These are phyloP conservation scores for Aphodius granarius DNA, from an alignment of 2,888 invertebrate genomes.

Conservation along the genomic window DNA sequence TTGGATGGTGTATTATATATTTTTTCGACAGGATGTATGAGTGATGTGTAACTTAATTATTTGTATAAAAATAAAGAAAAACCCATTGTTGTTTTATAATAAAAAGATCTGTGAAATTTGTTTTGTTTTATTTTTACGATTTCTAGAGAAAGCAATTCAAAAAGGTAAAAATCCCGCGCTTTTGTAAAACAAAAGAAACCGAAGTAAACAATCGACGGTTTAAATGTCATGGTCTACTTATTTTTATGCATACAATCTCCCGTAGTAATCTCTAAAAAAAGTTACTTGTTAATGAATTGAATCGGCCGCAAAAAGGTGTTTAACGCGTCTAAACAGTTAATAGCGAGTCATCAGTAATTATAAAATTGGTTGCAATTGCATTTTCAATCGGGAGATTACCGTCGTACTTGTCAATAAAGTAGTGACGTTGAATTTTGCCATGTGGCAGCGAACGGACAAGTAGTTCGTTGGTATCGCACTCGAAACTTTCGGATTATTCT, in stretches of 20 bases:
- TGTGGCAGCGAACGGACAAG: slow-evolving; percentile 29
- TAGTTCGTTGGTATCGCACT: slow-evolving; percentile 16
- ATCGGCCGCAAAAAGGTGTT: background rate
- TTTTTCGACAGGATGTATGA: slow-evolving; percentile 12
- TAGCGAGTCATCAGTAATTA: background rate
- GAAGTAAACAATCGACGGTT: background rate
- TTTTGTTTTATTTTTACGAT: background rate
- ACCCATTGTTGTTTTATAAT: slow-evolving; percentile 19
- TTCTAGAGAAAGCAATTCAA: no score
- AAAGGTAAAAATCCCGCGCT: no score
- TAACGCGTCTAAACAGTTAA: background rate
- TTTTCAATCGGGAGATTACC: background rate
- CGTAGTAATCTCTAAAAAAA: background rate
- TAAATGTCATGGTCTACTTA: background rate
- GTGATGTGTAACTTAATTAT: slow-evolving; percentile 25
- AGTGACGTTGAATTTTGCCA: slow-evolving; percentile 31
- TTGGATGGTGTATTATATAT: slow-evolving; percentile 14
- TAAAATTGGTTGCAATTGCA: background rate
- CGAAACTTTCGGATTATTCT: background rate
- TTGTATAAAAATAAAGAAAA: slow-evolving; percentile 20
- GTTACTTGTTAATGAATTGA: background rate
- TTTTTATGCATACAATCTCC: background rate
- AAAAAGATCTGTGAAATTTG: slow-evolving; percentile 18
- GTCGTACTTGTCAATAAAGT: background rate
- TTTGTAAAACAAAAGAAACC: background rate